Conservation (phyloP, 92 coral and sea anemone genomes). For the Porites rus region DNA sequence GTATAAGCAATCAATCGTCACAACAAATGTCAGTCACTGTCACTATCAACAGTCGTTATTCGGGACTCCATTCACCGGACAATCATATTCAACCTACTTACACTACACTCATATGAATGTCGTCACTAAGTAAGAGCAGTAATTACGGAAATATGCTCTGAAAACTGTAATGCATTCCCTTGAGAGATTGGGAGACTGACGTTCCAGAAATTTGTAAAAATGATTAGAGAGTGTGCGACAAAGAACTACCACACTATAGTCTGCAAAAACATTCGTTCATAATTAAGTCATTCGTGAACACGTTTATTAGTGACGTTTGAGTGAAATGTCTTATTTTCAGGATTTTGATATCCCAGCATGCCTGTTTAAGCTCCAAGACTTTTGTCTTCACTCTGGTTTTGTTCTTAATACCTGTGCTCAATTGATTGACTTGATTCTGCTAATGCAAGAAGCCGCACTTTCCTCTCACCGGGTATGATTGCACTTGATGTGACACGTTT, state of each 20-base stretch:
- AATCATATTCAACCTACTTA: no score
- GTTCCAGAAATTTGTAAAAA: no score
- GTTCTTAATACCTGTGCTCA: slow-evolving; percentile 65
- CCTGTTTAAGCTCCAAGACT: slow-evolving; percentile 74
- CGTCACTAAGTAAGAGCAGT: neutral
- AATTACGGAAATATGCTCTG: neutral
- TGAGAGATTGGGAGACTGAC: neutral
- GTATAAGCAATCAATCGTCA: no score
- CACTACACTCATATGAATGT: neutral
- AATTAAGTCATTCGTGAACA: neutral
- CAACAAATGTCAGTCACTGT: no score
- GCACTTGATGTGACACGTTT: slow-evolving; percentile 29
- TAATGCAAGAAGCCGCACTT: slow-evolving; percentile 52
- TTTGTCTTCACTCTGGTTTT: slow-evolving; percentile 65
- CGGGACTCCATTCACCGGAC: no score
- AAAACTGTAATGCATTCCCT: neutral
- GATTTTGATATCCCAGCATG: slow-evolving; percentile 45
- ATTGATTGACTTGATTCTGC: slow-evolving; percentile 68
- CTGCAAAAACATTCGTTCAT: neutral
- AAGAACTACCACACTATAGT: neutral
- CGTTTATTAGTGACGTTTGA: slow-evolving; percentile 4
- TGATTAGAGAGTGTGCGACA: neutral
- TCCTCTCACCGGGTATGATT: slow-evolving; percentile 58
- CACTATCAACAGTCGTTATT: no score
- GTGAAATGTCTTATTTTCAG: slow-evolving; percentile 37